phyloP scores from a whole-genome alignment of 92 coral and sea anemone genomes.

The Nematostella vectensis region DNA sequence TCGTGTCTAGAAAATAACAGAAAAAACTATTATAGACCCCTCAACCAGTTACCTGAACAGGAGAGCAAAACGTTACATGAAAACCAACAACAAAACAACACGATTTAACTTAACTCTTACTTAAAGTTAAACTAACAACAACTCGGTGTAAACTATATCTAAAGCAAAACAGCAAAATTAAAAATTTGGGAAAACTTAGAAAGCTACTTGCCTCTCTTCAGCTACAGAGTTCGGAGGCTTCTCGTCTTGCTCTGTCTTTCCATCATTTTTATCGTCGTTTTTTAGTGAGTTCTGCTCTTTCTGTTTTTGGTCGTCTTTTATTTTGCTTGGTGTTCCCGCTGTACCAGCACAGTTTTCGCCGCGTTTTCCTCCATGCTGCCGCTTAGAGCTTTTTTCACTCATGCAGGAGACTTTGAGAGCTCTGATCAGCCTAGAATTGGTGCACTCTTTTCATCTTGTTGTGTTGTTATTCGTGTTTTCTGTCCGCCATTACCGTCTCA shows the following conservation, averaged over 20 bases:
- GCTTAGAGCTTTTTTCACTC: constrained; percentile 50
- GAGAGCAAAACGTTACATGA: too few species aligned
- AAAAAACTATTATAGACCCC: too few species aligned
- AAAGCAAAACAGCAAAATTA: not conserved
- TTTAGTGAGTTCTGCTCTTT: constrained; percentile 12
- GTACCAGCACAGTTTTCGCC: constrained; percentile 11
- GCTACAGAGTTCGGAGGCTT: constrained; percentile 23
- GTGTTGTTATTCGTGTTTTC: not conserved
- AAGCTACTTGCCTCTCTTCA: constrained; percentile 25
- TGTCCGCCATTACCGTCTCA: constrained; percentile 13
- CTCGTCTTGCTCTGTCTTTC: constrained; percentile 26
- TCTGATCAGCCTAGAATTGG: constrained; percentile 23
- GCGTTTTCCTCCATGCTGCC: constrained; percentile 33
- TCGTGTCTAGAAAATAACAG: too few species aligned
- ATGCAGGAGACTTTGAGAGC: constrained; percentile 39
- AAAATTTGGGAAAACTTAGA: not conserved
- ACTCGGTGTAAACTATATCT: not conserved
- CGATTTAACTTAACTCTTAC: not conserved
- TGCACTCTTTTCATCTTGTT: constrained; percentile 5
- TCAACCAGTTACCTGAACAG: too few species aligned
- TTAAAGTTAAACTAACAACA: not conserved
- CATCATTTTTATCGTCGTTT: constrained; percentile 25
- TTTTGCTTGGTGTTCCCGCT: constrained; percentile 16
- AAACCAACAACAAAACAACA: too few species aligned
- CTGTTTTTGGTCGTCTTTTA: constrained; percentile 12